Evolutionary conservation across 2,888 invertebrate genomes (phyloP).

Genomic region (Pseudoips prasinana): DNA sequence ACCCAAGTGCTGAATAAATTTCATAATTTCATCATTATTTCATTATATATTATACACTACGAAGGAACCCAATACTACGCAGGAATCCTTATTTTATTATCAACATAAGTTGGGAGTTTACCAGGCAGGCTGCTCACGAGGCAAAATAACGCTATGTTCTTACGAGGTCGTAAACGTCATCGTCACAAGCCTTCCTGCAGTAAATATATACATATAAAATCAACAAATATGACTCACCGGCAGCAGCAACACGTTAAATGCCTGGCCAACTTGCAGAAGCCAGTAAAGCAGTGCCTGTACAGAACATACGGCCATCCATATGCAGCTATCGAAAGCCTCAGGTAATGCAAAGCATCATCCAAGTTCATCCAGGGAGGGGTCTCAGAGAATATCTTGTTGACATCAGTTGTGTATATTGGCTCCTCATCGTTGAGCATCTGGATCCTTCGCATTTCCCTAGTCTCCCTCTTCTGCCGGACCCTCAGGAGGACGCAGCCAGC

Average conservation of each 20-base stretch:
- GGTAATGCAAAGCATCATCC: constrained; percentile 88
- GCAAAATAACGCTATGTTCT: too few species aligned
- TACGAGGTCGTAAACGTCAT: too few species aligned
- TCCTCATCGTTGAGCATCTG: constrained; percentile 84
- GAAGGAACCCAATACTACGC: too few species aligned
- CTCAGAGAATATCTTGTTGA: constrained; percentile 82
- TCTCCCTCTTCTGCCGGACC: constrained; percentile 88
- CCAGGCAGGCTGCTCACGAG: too few species aligned
- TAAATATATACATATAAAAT: too few species aligned
- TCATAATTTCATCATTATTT: too few species aligned
- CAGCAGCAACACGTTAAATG: constrained; percentile 89
- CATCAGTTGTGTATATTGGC: constrained; percentile 85
- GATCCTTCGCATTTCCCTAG: constrained; percentile 86
- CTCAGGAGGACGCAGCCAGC: constrained; percentile 93
- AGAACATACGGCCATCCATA: constrained; percentile 95
- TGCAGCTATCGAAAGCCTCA: constrained; percentile 90
- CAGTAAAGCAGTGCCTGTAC: constrained; percentile 88
- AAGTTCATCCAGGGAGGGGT: constrained; percentile 91
- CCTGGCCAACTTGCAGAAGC: constrained; percentile 86
- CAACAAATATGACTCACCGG: constrained; percentile 66
- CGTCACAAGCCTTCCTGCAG: too few species aligned
- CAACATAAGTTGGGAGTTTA: too few species aligned
- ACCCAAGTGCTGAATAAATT: too few species aligned
- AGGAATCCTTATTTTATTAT: too few species aligned
- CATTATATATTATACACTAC: too few species aligned